Base-by-base conservation (phyloP, 1,140 invertebrate species). In the Vollenhovia emeryi region DNA sequence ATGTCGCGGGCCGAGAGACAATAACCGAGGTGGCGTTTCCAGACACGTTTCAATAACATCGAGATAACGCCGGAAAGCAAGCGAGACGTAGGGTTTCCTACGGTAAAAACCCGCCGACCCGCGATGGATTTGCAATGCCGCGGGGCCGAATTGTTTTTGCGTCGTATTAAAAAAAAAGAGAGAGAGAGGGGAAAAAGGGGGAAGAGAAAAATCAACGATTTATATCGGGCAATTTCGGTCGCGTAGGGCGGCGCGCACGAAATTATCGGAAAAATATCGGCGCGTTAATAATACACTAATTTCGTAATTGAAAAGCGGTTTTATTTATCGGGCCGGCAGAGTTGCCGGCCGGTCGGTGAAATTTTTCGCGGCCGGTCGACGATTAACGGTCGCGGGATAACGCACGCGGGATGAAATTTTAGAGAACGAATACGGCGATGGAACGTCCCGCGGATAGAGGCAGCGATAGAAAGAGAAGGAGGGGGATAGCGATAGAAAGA, bases 251-350 rank as follows among this genome's bases (percentile, higher is more conserved):
- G 71, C 30, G 73, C 57, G 82, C 71, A 84, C 82, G 33, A 84
- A 64, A 82, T 82, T 82, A 82, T 82, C 78, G 78, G 78, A 82
- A 82, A 82, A 82, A 82, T 82, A 82, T 82, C 78, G 78, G 78
- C 78, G 66, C 78, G 78, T 82, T 82, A 82, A 82, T 82, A 82
- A 82, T 82, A 82, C 78, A 82, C 78, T 82, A 82, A 82, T 82
- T 82, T 82, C 78, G 78, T 82, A 82, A 82, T 82, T 82, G 78
- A 82, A 82, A 82, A 82, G 66, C 78, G 66, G 78, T 82, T 82
- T 82, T 82, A 82, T 82, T 82, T 82, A 82, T 82, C 78, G 78
- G 50, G 78, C 50, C 50, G 33, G 78, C 78, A 68, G 50, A 82
- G 78, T 82, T 82, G 66, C 78, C 75, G 75, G 60, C 78, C 64